These are phyloP conservation scores for Drosophila pandora DNA, from an alignment of 1,140 invertebrate genomes.

Conservation along the genomic window DNA sequence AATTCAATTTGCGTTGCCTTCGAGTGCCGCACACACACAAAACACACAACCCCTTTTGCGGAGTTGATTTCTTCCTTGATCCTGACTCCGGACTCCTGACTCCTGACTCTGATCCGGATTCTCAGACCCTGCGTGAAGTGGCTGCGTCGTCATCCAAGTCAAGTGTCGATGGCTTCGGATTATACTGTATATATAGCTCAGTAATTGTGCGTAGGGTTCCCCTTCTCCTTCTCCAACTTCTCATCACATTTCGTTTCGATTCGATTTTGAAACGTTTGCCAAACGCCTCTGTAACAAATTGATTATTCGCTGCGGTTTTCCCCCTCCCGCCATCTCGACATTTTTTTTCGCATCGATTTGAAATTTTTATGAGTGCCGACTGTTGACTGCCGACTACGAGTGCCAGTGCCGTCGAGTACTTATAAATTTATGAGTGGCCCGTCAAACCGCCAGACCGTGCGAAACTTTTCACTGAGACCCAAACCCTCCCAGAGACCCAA, in stretches of 20 bases:
- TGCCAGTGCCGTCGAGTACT: conserved; percentile 36
- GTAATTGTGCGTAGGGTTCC: conserved; percentile 60
- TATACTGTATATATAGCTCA: conserved; percentile 4
- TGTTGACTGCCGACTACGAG: conserved; percentile 12
- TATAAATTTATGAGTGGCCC: conserved; percentile 78
- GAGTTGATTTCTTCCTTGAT: neutral
- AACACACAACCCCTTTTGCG: conserved; percentile 16
- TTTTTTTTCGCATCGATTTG: conserved; percentile 61
- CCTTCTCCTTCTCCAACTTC: neutral
- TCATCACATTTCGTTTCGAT: neutral
- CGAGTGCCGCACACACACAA: conserved; percentile 26
- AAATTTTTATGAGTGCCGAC: conserved; percentile 64
- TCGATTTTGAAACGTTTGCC: conserved; percentile 18
- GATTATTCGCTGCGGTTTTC: conserved; percentile 77
- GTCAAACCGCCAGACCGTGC: conserved; percentile 63
- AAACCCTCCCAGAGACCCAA: too few species aligned
- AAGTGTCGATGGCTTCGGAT: conserved; percentile 60
- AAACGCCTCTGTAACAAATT: conserved; percentile 80
- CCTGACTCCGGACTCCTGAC: neutral
- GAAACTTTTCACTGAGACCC: conserved; percentile 60
- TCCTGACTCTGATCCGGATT: conserved; percentile 4
- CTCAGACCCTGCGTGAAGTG: conserved; percentile 57
- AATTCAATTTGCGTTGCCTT: conserved; percentile 72
- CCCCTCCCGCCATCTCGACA: conserved; percentile 1
- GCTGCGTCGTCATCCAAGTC: conserved; percentile 56